Percentiles rank a stretch among this genome's conserved stretches.
Conservation (phyloP, 2,797 vertebrate species). For the Rousettus madagascariensis region DNA sequence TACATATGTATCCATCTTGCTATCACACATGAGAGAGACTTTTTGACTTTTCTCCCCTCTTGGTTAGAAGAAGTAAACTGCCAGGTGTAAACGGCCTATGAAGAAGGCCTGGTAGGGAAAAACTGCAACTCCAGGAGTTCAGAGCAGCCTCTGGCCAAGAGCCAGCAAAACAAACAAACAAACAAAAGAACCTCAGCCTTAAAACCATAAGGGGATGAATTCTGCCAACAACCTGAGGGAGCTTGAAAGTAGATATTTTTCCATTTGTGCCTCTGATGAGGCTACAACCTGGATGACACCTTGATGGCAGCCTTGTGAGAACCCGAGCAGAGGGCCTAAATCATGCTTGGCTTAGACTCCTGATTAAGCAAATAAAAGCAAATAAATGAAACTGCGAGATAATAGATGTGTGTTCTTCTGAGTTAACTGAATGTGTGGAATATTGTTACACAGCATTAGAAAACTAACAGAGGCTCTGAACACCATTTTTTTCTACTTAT, state of each 20-base stretch:
- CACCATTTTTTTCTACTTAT: neutral
- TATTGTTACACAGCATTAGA: neutral
- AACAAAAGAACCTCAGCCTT: neutral
- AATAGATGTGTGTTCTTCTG: neutral
- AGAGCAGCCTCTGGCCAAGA: neutral
- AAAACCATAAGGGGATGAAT: neutral
- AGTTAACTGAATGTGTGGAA: neutral
- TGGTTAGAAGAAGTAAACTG: neutral
- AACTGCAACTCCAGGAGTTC: neutral
- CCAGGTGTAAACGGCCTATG: neutral
- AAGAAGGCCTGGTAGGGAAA: neutral
- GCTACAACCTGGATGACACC: neutral
- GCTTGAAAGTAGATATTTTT: neutral
- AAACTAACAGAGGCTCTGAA: neutral
- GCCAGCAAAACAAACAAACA: neutral
- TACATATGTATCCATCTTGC: neutral
- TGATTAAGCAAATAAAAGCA: neutral
- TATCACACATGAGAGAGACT: neutral
- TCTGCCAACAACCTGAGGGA: neutral
- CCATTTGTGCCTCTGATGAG: too few species aligned
- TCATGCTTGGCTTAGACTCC: neutral
- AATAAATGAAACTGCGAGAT: neutral
- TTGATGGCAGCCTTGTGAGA: neutral
- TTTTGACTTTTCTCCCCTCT: neutral
- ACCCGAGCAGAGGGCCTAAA: neutral